Evolutionary conservation across 1,140 invertebrate species (phyloP).

Genomic region (Papilio polytes): DNA sequence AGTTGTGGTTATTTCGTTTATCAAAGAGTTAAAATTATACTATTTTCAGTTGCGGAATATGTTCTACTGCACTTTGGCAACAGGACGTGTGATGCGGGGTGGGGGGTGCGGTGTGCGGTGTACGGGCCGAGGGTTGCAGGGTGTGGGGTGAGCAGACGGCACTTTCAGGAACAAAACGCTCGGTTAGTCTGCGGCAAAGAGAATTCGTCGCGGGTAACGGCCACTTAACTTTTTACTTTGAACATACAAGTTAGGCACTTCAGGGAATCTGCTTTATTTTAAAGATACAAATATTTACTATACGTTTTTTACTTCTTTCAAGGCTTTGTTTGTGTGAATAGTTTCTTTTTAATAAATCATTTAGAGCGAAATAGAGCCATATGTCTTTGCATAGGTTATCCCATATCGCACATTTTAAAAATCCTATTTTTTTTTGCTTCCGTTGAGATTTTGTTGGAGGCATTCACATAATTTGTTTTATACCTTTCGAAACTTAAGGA

Average conservation of each 20-base stretch:
- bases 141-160: neutral
- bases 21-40: neutral
- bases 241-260: neutral
- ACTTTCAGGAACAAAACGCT: conserved; percentile 15
- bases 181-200: neutral
- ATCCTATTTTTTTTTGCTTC: neutral
- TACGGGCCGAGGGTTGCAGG: neutral
- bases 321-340: neutral
- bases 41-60: neutral
- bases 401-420: too few relatives aligned
- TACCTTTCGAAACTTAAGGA: conserved; percentile 4
- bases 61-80: neutral
- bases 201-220: conserved; percentile 16
- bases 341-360: neutral
- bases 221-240: conserved; percentile 17
- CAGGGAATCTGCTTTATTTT: neutral
- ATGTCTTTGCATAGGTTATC: neutral
- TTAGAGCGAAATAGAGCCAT: neutral
- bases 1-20: neutral
- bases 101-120: neutral
- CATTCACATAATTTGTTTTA: neutral
- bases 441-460: neutral
- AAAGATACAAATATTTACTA: neutral
- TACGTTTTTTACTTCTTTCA: neutral
- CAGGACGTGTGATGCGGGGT: neutral